These are phyloP conservation scores for Aplysia californica DNA, from an alignment of 1,140 invertebrate species.

Conservation along the genomic window DNA sequence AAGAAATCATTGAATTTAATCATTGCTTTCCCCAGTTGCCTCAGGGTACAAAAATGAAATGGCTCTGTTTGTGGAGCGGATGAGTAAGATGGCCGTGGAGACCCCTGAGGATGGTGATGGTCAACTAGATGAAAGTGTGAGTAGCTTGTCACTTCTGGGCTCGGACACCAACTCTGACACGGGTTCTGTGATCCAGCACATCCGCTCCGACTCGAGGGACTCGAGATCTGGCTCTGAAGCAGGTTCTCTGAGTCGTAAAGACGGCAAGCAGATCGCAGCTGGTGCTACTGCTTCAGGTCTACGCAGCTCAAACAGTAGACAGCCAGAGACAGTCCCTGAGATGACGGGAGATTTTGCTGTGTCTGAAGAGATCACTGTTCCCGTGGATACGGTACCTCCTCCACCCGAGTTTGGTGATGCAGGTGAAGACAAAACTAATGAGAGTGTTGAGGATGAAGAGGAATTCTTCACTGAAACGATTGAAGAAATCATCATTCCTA, in stretches of 20 bases:
- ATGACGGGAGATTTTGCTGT: background rate
- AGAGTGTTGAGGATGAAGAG: slow-evolving; percentile 33
- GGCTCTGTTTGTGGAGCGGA: slow-evolving; percentile 48
- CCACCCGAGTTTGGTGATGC: slow-evolving; percentile 50
- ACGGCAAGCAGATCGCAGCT: background rate
- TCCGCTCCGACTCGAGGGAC: slow-evolving; percentile 19
- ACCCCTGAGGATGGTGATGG: background rate
- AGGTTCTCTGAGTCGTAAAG: background rate
- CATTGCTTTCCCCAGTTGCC: too few relatives aligned
- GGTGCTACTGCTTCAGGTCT: background rate
- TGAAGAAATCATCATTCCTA: slow-evolving; percentile 38
- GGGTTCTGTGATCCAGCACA: slow-evolving; percentile 33
- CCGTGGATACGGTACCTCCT: slow-evolving; percentile 44
- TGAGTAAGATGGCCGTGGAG: slow-evolving; percentile 39
- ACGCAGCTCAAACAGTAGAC: too few relatives aligned
- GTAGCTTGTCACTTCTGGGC: slow-evolving; percentile 21
- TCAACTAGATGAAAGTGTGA: slow-evolving; percentile 11
- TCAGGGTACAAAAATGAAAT: slow-evolving; percentile 45
- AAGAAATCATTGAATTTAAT: too few relatives aligned
- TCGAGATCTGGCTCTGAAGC: slow-evolving; percentile 12
- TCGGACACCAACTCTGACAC: slow-evolving; percentile 35
- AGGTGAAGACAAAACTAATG: background rate
- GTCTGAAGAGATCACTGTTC: slow-evolving; percentile 40
- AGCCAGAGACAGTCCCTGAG: background rate
- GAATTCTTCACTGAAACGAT: slow-evolving; percentile 31